A percentile compares a stretch with the other conserved stretches of the same genome.
Conservation (phyloP, 1,140 invertebrate genomes). For the Calosoma granatense region DNA sequence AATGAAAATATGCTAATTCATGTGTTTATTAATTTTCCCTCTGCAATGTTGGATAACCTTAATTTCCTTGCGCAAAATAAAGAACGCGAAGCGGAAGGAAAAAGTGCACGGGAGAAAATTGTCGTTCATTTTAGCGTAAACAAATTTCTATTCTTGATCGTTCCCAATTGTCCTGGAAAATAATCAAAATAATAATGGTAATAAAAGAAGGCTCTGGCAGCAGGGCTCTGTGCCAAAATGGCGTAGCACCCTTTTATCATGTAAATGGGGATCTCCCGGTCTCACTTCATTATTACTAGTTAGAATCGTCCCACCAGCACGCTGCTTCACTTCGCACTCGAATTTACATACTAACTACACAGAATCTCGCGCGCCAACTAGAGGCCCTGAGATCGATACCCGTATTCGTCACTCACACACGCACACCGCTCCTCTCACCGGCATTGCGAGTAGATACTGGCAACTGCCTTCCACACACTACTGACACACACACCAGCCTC, state of each 20-base stretch:
- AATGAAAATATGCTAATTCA: too few relatives aligned
- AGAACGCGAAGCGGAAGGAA: too few relatives aligned
- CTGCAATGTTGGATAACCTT: too few relatives aligned
- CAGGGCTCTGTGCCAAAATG: background rate
- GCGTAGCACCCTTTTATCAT: background rate
- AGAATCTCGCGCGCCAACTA: background rate
- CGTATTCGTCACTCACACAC: background rate
- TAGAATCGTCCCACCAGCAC: background rate
- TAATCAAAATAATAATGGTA: background rate
- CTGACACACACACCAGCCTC: too few relatives aligned
- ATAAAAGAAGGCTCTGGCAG: background rate
- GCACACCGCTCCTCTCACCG: background rate
- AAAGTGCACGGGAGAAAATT: too few relatives aligned
- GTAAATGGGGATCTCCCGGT: background rate
- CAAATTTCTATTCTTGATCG: background rate
- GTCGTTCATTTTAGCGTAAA: background rate
- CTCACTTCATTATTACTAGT: slow-evolving; percentile 7
- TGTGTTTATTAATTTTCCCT: too few relatives aligned
- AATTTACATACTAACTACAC: slow-evolving; percentile 9
- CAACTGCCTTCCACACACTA: background rate
- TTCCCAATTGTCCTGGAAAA: background rate
- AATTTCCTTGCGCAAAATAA: too few relatives aligned
- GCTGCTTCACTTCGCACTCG: slow-evolving; percentile 2
- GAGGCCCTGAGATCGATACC: background rate
- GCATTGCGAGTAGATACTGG: too few relatives aligned